phyloP scores from a whole-genome alignment of 2,888 invertebrate genomes.

The Temnothorax ravouxi region DNA sequence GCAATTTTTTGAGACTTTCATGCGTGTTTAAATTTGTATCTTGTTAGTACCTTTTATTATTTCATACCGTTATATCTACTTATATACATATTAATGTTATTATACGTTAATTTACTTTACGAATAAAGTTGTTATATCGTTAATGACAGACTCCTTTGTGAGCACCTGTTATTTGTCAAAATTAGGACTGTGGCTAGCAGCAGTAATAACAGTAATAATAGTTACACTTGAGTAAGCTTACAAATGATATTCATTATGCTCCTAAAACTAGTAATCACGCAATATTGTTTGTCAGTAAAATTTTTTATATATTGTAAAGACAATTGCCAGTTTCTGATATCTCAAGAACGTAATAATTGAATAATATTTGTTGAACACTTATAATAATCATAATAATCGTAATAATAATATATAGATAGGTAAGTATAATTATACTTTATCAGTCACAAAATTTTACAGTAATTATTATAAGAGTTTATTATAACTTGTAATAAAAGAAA shows the following conservation, averaged over 20 bases:
- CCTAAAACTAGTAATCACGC: conserved; percentile 4
- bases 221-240: conserved; percentile 7
- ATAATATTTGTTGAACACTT: neutral
- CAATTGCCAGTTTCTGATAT: neutral
- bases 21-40: neutral
- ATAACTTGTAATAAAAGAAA: conserved; percentile 48
- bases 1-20: neutral
- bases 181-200: neutral
- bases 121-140: neutral
- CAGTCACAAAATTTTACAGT: neutral
- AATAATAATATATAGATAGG: neutral
- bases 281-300: neutral
- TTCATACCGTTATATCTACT: conserved; percentile 24
- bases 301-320: neutral
- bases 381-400: neutral
- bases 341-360: neutral
- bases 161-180: conserved; percentile 19
- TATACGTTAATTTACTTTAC: conserved; percentile 16
- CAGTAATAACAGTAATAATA: conserved; percentile 20
- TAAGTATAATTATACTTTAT: neutral
- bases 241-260: conserved; percentile 22
- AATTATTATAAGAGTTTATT: neutral
- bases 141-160: conserved; percentile 24
- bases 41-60: neutral
- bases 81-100: neutral